Evolutionary conservation across 2,113 vertebrate species (phyloP), one percentile per base, ranked within the genome.

Genomic region (Salvelinus namaycush): DNA sequence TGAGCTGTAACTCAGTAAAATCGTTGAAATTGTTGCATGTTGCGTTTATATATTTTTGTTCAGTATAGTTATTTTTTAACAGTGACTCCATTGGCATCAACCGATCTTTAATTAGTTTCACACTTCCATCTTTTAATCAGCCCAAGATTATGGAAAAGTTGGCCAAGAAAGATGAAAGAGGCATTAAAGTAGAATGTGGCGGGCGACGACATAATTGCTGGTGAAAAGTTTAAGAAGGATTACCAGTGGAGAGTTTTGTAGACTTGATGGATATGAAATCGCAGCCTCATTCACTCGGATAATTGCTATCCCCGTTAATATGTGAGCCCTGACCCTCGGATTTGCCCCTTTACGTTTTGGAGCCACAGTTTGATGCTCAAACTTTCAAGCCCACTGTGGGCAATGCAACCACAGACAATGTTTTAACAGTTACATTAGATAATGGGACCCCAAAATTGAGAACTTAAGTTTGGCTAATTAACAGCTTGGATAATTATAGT

Each of bases 51-150:
- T 44, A 44, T 44, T 44, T 44, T 44, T 44, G 39, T 44, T 12
- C 39, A 44, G 39, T 44, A 11, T 48, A 74, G 44, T 78, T 44
- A 27, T 34, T 78, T 66, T 65, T 11, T 44, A 44, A 44, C 26
- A 54, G 59, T 70, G 70, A 73, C 72, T 70, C 70, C 76, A 73
- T 83, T 72, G 73, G 65, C 70, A 44, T 77, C 34, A 39, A 86
- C 84, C 85, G 84, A 12, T 44, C 72, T 14, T 73, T 83, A 71
- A 86, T 88, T 84, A 82, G 27, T 59, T 80, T 89, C 74, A 85
- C 80, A 81, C 76, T 81, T 83, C 66, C 20, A 84, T 84, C 73
- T 81, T 76, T 76, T 83, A 82, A 88, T 82, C 82, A 79, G 76
- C 20, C 26, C 31, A 82, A 74, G 77, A 85, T 76, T 79, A 79